These are phyloP conservation scores for Colostygia pectinataria DNA, from an alignment of 2,888 invertebrate species.

Conservation along the genomic window DNA sequence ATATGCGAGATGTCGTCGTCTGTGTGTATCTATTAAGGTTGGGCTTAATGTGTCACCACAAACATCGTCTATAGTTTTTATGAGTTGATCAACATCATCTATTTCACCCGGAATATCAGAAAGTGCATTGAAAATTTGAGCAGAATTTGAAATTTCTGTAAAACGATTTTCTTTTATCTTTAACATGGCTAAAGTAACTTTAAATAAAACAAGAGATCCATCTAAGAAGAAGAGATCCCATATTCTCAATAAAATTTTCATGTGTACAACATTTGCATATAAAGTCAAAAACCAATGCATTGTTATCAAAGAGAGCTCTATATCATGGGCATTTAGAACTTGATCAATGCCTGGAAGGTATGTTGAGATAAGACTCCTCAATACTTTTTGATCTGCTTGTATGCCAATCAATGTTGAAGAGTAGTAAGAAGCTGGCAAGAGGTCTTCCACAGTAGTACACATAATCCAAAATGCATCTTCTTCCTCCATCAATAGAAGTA, in stretches of 20 bases:
- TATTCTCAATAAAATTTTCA: conserved; percentile 94
- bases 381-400: conserved; percentile 98
- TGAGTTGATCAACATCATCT: conserved; percentile 94
- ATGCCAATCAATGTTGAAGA: conserved; percentile 96
- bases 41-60: conserved; percentile 93
- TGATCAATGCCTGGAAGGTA: conserved; percentile 95
- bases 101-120: conserved; percentile 98
- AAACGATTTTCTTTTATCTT: conserved; percentile 91
- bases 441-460: conserved; percentile 99
- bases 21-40: conserved; percentile 93
- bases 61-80: conserved; percentile 87
- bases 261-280: conserved; percentile 98
- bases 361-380: conserved; percentile 94
- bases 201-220: conserved; percentile 96
- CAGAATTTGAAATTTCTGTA: conserved; percentile 94
- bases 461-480: conserved; percentile 99
- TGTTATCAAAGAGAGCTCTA: conserved; percentile 96
- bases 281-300: conserved; percentile 98
- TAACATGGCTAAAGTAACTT: conserved; percentile 96
- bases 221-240: conserved; percentile 99
- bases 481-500: conserved; percentile 97
- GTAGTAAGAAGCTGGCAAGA: conserved; percentile 98
- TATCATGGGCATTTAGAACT: conserved; percentile 96
- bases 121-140: conserved; percentile 98
- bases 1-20: conserved; percentile 96